Conservation (phyloP, 2,797 vertebrate genomes). For the Mycteria americana region DNA sequence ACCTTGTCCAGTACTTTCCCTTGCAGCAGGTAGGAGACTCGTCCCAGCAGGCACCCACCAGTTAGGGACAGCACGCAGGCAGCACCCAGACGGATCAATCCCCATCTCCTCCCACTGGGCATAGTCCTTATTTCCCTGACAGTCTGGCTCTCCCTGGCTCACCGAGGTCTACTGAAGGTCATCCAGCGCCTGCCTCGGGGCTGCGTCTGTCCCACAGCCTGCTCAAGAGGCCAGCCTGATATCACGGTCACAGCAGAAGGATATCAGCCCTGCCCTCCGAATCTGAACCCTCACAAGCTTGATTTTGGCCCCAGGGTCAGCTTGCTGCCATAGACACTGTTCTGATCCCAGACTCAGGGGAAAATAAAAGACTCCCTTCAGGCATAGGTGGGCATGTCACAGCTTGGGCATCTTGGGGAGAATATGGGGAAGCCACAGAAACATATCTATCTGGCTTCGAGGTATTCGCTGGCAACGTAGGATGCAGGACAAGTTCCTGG, state of each 20-base stretch:
- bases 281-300: not conserved
- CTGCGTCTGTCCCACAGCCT: not conserved
- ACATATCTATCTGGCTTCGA: not conserved
- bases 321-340: not conserved
- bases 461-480: not conserved
- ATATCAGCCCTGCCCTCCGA: not conserved
- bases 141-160: not conserved
- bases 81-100: not conserved
- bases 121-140: not conserved
- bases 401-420: not conserved
- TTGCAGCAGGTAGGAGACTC: not conserved
- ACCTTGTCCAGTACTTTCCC: not conserved
- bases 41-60: not conserved
- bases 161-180: not conserved
- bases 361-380: not conserved
- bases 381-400: not conserved
- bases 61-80: not conserved
- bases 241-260: not conserved
- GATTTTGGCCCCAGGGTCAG: not conserved
- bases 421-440: accelerated
- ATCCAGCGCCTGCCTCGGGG: accelerated
- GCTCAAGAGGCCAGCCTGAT: not conserved
- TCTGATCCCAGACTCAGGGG: accelerated
- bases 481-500: not conserved
- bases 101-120: not conserved